Base-by-base conservation (phyloP, 2,113 vertebrate species). In the Zosterops borbonicus region DNA sequence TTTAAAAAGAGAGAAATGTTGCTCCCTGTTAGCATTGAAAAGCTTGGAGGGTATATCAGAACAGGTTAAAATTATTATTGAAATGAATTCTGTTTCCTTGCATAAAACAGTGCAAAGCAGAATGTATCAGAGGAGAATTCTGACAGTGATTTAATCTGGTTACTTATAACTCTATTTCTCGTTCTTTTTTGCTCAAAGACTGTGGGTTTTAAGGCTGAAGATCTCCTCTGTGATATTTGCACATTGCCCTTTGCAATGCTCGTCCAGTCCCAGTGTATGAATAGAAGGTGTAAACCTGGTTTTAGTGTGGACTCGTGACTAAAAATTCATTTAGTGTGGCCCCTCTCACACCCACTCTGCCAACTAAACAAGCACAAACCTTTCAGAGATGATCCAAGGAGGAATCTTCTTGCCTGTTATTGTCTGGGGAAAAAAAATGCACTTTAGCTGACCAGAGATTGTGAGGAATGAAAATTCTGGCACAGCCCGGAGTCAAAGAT, bases 221-320 rank as follows among this genome's bases (percentile, higher is more conserved):
- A 14, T 62, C 71, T 42, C 44, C 41, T 64, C 41, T 42, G 37
- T 35, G n/a, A 3, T 46, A 14, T 68, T 65, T 63, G 20, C 31
- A 15, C 9, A 5, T 18, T 56, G 42, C 47, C 39, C 25, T 87
- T 55, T 81, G 68, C 59, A 64, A 2, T 33, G 6, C n/a, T 77
- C 33, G 8, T 27, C 50, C 58, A 50, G 0, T 37, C 29, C 46
- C 4, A 3, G 41, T 5, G 41, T 4, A 11, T 2, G 8, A 77
- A 17, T 7, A 27, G 23, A 1, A 5, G 47, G 37, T 62, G 62
- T 17, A 42, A 78, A 33, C 6, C 41, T 65, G 18, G 14, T 42
- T 50, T 24, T 9, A 29, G 19, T 4, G 22, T 67, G 27, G 17
- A n/a, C 9, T 29, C 4, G 4, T 15, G 37, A 37, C 27, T 65